Conservation (phyloP, 2,113 vertebrate genomes). For the Strix aluco region DNA sequence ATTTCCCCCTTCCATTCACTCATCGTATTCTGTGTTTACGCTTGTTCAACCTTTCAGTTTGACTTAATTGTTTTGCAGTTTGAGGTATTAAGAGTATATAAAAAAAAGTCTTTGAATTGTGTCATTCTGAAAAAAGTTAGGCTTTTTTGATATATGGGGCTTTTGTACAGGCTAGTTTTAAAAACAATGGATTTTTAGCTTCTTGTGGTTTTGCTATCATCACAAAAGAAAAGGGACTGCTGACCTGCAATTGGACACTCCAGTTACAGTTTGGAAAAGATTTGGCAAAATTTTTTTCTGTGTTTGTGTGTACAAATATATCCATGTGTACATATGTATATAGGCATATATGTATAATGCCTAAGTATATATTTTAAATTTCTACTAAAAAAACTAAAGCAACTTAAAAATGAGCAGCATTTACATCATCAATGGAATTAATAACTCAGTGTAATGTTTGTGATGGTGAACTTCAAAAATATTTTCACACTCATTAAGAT, state of each 20-base stretch:
- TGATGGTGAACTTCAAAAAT: background rate
- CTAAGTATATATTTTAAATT: background rate
- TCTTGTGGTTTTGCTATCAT: background rate
- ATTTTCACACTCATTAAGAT: background rate
- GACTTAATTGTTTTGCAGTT: background rate
- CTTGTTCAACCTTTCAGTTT: constrained; percentile 25
- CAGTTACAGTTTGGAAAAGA: background rate
- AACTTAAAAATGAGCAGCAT: background rate
- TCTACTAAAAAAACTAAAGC: background rate
- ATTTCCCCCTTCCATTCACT: background rate
- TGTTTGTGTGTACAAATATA: background rate
- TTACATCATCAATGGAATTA: background rate
- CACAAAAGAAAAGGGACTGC: background rate
- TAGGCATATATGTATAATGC: background rate
- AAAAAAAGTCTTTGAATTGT: background rate
- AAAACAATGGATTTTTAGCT: background rate
- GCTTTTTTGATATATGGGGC: background rate
- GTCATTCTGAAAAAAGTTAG: background rate
- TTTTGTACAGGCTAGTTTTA: background rate
- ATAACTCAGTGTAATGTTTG: background rate
- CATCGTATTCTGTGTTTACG: background rate
- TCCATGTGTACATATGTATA: rapidly evolving
- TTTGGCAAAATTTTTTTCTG: background rate
- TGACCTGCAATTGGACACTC: background rate
- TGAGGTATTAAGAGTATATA: background rate